These are phyloP conservation scores for Epicampocera succincta DNA, from an alignment of 2,888 invertebrate genomes.

Conservation along the genomic window DNA sequence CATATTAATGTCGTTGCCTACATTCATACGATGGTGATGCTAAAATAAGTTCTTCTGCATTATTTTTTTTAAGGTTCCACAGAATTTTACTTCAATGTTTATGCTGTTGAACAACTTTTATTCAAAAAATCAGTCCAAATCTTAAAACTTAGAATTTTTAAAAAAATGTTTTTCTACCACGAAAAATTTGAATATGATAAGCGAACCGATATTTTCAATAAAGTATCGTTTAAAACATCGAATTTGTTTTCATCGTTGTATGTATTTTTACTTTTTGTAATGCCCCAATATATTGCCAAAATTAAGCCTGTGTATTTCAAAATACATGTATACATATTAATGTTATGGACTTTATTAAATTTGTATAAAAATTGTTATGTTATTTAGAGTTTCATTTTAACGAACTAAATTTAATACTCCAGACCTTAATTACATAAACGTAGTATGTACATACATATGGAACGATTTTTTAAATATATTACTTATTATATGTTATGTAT, in stretches of 20 bases:
- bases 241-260: constrained; percentile 27
- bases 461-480: constrained; percentile 39
- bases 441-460: too few species aligned
- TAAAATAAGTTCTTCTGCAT: too few species aligned
- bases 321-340: constrained; percentile 18
- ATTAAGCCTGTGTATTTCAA: constrained; percentile 28
- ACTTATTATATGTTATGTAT: constrained; percentile 43
- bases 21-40: too few species aligned
- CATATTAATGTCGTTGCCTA: too few species aligned
- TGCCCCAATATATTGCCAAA: constrained; percentile 53
- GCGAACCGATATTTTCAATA: neutral
- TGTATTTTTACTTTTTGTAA: constrained; percentile 5
- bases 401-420: constrained; percentile 27
- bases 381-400: constrained; percentile 31
- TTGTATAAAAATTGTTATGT: constrained; percentile 54
- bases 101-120: too few species aligned
- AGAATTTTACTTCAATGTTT: too few species aligned
- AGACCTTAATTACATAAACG: constrained; percentile 4
- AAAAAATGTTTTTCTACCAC: neutral
- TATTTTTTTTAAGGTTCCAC: too few species aligned
- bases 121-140: too few species aligned
- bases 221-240: constrained; percentile 35
- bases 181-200: neutral
- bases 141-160: too few species aligned
- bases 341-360: constrained; percentile 55